Base-by-base conservation (phyloP, 2,113 vertebrate species). In the Peromyscus maniculatus region DNA sequence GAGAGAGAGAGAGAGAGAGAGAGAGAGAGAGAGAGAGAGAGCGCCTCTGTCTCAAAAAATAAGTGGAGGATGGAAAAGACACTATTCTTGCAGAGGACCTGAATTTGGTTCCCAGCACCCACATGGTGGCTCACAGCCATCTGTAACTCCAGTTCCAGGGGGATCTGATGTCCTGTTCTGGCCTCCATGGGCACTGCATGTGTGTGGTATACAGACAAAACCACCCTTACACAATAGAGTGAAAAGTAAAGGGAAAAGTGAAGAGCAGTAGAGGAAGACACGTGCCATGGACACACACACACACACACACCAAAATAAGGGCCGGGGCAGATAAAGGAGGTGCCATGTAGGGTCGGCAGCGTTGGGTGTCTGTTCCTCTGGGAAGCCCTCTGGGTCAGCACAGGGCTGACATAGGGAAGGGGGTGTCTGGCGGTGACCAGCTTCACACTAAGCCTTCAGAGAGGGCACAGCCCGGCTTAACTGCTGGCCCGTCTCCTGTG, bases 371-470 rank as follows among this genome's bases (percentile, higher is more conserved):
- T 52, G 11, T 43, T 24, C 66, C 15, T 77, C 46, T 31, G 39
- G 31, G 55, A 64, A 24, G 46, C 9, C 90, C 71, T 10, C 31
- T n/a, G 74, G 26, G 16, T 80, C n/a, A n/a, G 59, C 17, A 11
- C 33, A 13, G n/a, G 21, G 3, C 74, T n/a, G 31, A 72, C 43
- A 5, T 1, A 0, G 39, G 62, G 74, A 78, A 72, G 43, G 72
- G 52, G 57, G 71, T 31, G 11, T 52, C 5, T 22, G 19, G 62
- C 17, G 36, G 8, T n/a, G 0, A 1, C 0, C 3, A 31, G 78
- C 59, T 52, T 87, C 49, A 26, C 55, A 6, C 72, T 17, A 17
- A 13, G 31, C 67, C 43, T 39, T 36, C 31, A 24, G 16, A 7
- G 16, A 31, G 52, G 8, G 17, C 7, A 0, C 33, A 78, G 75